phyloP scores from a whole-genome alignment of 2,797 vertebrate species.

The Paguma larvata region DNA sequence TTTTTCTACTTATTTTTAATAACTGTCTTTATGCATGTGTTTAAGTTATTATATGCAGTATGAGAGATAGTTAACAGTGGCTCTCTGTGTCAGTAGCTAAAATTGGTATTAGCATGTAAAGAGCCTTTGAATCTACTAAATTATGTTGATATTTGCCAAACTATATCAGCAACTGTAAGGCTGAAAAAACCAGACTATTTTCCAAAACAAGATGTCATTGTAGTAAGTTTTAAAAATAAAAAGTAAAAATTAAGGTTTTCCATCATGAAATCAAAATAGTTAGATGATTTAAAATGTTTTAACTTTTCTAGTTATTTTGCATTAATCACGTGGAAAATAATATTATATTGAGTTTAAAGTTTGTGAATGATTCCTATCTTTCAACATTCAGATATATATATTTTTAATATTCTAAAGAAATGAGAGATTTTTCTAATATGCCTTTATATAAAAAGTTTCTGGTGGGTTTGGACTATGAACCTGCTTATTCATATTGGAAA shows the following conservation, averaged over 20 bases:
- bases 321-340: conserved; percentile 1
- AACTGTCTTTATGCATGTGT: neutral
- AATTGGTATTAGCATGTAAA: neutral
- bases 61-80: neutral
- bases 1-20: neutral
- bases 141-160: conserved; percentile 22
- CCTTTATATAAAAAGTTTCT: neutral
- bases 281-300: neutral
- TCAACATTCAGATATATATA: neutral
- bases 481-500: neutral
- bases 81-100: neutral
- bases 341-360: neutral
- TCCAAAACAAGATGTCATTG: neutral
- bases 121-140: neutral
- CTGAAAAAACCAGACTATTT: neutral
- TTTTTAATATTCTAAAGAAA: neutral
- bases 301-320: neutral
- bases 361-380: neutral
- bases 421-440: neutral
- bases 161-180: neutral
- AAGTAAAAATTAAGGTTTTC: neutral
- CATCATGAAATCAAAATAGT: neutral
- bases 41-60: neutral
- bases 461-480: neutral
- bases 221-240: neutral